Percentiles rank a stretch among this genome's conserved stretches.
These are phyloP conservation scores for Spicauda simplicius DNA, from an alignment of 2,888 invertebrate genomes.

Conservation along the genomic window DNA sequence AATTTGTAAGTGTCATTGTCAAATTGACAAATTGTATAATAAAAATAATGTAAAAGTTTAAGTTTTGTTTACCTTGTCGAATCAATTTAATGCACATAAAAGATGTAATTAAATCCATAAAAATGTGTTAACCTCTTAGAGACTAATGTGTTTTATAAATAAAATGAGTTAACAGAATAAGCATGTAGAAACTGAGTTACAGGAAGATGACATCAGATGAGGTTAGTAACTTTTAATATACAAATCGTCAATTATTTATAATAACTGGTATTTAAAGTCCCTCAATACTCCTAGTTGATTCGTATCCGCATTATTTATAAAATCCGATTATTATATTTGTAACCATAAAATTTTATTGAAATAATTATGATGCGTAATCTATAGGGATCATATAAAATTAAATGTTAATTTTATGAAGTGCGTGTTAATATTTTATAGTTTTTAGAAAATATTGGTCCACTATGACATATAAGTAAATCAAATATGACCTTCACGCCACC, in stretches of 20 bases:
- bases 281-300: too few relatives aligned
- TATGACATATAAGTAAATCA: slow-evolving; percentile 43
- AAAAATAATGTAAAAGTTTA: not conserved
- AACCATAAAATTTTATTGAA: too few relatives aligned
- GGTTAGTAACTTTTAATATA: not conserved
- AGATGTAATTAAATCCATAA: not conserved
- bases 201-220: not conserved
- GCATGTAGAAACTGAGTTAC: not conserved
- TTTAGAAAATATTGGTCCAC: not conserved
- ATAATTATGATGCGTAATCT: too few relatives aligned
- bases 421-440: not conserved
- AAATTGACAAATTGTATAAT: too few relatives aligned
- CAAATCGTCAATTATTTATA: too few relatives aligned
- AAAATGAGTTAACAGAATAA: not conserved
- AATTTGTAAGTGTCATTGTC: too few relatives aligned
- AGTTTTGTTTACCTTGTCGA: not conserved
- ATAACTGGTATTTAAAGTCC: too few relatives aligned
- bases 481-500: slow-evolving; percentile 60
- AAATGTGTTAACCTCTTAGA: too few relatives aligned
- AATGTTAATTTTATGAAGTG: not conserved
- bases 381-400: not conserved
- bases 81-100: not conserved
- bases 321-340: too few relatives aligned
- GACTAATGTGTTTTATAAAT: not conserved
- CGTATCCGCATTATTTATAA: too few relatives aligned